Percentiles rank a stretch among this genome's conserved stretches.
phyloP scores from a whole-genome alignment of 2,113 vertebrate species.

The Rousettus leschenaultii region DNA sequence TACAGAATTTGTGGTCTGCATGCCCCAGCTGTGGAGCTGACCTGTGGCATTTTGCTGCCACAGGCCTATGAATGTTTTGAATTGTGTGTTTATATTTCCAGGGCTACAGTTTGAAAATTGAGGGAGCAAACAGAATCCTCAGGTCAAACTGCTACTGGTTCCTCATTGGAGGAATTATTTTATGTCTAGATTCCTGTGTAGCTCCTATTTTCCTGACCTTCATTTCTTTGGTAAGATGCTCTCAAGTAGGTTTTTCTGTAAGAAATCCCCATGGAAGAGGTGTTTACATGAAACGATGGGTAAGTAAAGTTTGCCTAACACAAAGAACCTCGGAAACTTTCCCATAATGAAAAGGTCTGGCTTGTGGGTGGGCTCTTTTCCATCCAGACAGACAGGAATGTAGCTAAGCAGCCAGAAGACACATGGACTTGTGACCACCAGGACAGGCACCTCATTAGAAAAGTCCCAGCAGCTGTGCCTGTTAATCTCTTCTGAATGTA shows the following conservation, averaged over 20 bases:
- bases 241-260: constrained; percentile 9
- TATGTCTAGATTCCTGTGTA: background rate
- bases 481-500: background rate
- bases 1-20: background rate
- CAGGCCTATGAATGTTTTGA: constrained; percentile 11
- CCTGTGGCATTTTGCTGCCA: background rate
- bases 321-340: constrained; percentile 25
- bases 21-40: background rate
- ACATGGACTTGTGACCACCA: background rate
- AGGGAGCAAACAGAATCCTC: background rate
- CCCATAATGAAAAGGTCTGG: constrained; percentile 33
- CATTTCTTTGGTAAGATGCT: background rate
- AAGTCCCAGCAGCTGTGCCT: background rate
- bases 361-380: constrained; percentile 50
- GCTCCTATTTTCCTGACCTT: background rate
- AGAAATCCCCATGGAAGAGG: constrained; percentile 2
- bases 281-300: constrained; percentile 49
- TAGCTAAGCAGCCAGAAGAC: constrained; percentile 18
- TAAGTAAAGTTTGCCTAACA: constrained; percentile 32
- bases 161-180: background rate
- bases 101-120: constrained; percentile 27
- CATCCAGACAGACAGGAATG: constrained; percentile 52
- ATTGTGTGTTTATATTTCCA: constrained; percentile 52
- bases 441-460: background rate
- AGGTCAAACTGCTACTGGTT: background rate